Evolutionary conservation across 2,113 vertebrate genomes (phyloP), one percentile per base, ranked within the genome.

Genomic region (Pavo muticus): DNA sequence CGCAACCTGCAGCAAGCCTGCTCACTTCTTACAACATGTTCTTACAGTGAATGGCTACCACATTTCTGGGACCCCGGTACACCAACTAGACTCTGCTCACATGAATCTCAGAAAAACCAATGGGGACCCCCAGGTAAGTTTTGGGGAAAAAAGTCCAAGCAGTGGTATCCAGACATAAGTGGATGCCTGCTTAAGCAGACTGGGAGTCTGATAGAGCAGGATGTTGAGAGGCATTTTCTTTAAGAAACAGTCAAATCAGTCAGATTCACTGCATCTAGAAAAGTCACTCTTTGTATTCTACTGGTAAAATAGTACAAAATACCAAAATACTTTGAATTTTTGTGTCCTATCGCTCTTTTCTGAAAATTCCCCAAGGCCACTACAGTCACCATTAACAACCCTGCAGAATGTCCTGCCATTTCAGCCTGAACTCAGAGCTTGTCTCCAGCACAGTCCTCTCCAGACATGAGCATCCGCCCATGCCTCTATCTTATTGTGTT

Each of bases 21-120:
- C 60, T 79, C 88, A 96, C 70, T 52, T 37, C 84, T 29, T 47
- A 5, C 27, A 47, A 47, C 97, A 86, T 98, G 45, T 98, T 87
- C 96, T 93, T 90, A 11, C 98, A 99, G 99, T 99, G 97, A 99
- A 99, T 96, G 99, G 99, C 95, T 99, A 99, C 97, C 99, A 99
- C 96, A 97, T 98, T 14, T 98, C 98, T 86, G 98, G 98, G 30
- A 98, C 98, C 37, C 98, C 98, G 4, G 96, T 98, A 63, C 98
- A 99, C 97, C 99, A 98, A 74, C 93, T 97, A 10, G 99, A 99
- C 50, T 96, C 97, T 44, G 95, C 97, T 16, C 98, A 99, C 91
- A 97, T 97, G 90, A 97, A 97, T 96, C 96, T 98, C 90, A 97
- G 98, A 91, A 99, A 99, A 98, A 68, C 97, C 96, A 98, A 97